Percentiles rank a stretch among this genome's conserved stretches.
phyloP scores from a whole-genome alignment of 2,797 vertebrate species.

The Periparus ater region DNA sequence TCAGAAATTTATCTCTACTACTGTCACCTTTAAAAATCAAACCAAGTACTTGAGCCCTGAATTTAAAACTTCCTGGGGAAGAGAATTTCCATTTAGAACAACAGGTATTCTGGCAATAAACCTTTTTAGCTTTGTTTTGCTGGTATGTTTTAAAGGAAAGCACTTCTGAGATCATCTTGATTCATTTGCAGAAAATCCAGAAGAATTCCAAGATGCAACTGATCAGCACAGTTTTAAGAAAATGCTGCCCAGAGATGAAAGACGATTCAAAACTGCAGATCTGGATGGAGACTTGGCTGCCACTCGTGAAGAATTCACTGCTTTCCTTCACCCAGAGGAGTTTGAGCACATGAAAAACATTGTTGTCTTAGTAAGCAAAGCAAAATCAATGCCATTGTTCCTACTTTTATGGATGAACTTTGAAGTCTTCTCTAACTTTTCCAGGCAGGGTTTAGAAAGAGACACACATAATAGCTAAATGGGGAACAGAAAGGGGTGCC shows the following conservation, averaged over 20 bases:
- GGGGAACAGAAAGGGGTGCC: background rate
- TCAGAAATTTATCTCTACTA: background rate
- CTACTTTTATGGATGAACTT: background rate
- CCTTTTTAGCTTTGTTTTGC: background rate
- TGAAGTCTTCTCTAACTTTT: slow-evolving; percentile 6
- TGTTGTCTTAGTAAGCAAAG: slow-evolving; percentile 89
- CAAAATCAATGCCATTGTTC: background rate
- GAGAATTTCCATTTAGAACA: background rate
- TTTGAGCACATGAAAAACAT: slow-evolving; percentile 98
- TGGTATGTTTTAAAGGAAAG: background rate
- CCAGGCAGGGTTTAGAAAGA: background rate
- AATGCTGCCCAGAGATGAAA: slow-evolving; percentile 96
- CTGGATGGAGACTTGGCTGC: slow-evolving; percentile 84
- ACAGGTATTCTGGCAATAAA: background rate
- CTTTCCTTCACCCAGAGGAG: slow-evolving; percentile 97
- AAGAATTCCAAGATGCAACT: slow-evolving; percentile 89
- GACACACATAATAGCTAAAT: background rate
- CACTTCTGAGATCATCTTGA: background rate
- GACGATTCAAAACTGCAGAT: slow-evolving; percentile 90
- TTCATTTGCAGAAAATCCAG: slow-evolving; percentile 84
- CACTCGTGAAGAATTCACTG: slow-evolving; percentile 92
- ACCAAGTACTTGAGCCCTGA: background rate
- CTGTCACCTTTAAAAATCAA: background rate
- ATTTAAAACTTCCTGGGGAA: background rate
- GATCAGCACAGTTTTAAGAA: slow-evolving; percentile 97